Percentiles rank a stretch among this genome's conserved stretches.
Conservation (phyloP, 2,113 vertebrate genomes). For the Neodontobutis hainanensis region DNA sequence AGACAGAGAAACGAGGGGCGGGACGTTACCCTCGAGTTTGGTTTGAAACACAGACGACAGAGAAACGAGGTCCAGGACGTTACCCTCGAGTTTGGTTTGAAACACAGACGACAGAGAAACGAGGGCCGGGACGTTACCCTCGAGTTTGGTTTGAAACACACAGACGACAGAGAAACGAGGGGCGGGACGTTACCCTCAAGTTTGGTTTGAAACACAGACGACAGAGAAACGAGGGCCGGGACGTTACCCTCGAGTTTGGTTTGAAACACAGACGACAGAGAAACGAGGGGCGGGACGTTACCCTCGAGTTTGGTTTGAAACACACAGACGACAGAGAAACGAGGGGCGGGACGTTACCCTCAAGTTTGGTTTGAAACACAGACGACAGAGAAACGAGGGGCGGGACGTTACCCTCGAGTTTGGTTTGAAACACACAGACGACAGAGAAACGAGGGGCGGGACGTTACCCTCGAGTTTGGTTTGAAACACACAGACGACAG, state of each 20-base stretch:
- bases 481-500: too few species aligned
- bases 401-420: constrained; percentile 78
- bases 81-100: too few species aligned
- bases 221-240: background rate
- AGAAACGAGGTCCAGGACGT: background rate
- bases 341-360: constrained; percentile 71
- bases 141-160: too few species aligned
- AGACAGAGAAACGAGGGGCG: background rate
- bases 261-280: too few species aligned
- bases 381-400: background rate
- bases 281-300: constrained; percentile 41
- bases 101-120: too few species aligned
- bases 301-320: too few species aligned
- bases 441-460: background rate
- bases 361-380: too few species aligned
- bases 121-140: constrained; percentile 72
- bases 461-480: constrained; percentile 83
- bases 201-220: too few species aligned
- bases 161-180: background rate
- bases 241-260: constrained; percentile 83
- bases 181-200: constrained; percentile 75
- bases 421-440: too few species aligned
- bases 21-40: constrained; percentile 80
- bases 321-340: too few species aligned
- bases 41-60: too few species aligned